Base-by-base conservation (phyloP, 2,797 vertebrate genomes). In the Acipenser oxyrinchus region DNA sequence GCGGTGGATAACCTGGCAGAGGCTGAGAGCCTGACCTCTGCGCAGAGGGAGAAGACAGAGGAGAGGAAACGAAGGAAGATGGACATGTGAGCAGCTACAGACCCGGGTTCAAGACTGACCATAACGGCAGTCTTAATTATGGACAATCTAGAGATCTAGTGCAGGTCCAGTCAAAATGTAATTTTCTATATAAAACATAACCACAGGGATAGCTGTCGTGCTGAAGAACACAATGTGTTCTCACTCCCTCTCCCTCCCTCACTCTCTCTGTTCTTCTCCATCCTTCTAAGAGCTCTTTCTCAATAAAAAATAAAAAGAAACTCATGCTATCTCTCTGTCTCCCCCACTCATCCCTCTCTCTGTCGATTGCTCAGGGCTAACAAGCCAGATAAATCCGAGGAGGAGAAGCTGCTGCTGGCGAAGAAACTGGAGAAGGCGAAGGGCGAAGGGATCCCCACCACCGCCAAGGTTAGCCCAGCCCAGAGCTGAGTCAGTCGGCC, bases 1-100 rank as follows among this genome's bases (percentile, higher is more conserved):
- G 96, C 97, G 0, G 96, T 99, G 0, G 97, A 98, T 83, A 99
- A 99, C 83, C 86, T 99, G 73, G 92, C 94, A 0, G 95, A 99
- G 73, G 97, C 97, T 0, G 95, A 98, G 82, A 98, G 94, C 76
- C 83, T 98, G 72, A 96, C 94, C 0, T 92, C 94, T 1, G 97
- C 94, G 60, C 96, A 99, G 81, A 97, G 94, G 75, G 95, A 95
- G 79, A 97, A 95, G 70, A 93, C 91, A 0, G 94, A 95, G 69
- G 95, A 98, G 73, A 94, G 89, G 71, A 73, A 92, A 52, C 88
- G 87, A 62, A 86, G 86, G 73, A 99, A 95, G 77, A 82, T 97
- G 74, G 84, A 91, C 48, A 89, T 88, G 96, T 97, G 64, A 71
- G 83, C 7, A 7, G 1, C 15, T 37, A 37, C 23, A 37, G 23